Conservation (phyloP, 2,797 vertebrate genomes). For the Lutjanus argentimaculatus region DNA sequence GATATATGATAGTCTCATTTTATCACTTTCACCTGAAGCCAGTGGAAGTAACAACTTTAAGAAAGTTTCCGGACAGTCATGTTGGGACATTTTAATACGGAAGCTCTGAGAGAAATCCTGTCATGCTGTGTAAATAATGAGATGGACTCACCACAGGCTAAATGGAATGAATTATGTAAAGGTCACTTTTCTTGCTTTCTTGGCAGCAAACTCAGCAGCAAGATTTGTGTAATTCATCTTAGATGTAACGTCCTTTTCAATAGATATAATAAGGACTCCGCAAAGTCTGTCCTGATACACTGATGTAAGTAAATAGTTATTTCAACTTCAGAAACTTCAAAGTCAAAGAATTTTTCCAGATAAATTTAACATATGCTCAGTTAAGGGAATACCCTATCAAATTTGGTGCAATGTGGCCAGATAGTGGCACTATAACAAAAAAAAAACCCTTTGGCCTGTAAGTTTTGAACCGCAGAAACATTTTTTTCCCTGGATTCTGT, state of each 20-base stretch:
- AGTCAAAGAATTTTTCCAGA: no score
- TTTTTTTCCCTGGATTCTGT: no score
- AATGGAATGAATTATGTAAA: not conserved
- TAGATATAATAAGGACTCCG: not conserved
- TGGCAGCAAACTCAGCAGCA: not conserved
- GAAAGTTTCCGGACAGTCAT: not conserved
- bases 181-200: not conserved
- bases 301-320: not conserved
- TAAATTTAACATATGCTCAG: no score
- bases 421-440: no score
- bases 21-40: no score
- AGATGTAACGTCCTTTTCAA: not conserved
- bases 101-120: not conserved
- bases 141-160: not conserved
- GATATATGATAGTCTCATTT: not conserved
- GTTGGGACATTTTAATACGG: not conserved
- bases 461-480: no score
- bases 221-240: not conserved
- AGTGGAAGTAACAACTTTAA: no score
- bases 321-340: not conserved
- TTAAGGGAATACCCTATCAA: no score
- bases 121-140: not conserved
- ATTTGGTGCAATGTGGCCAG: no score
- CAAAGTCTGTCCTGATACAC: not conserved
- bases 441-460: no score